Percentiles rank a stretch among this genome's conserved stretches.
Conservation (phyloP, 2,113 vertebrate genomes). For the Corythornis madagascariensis region DNA sequence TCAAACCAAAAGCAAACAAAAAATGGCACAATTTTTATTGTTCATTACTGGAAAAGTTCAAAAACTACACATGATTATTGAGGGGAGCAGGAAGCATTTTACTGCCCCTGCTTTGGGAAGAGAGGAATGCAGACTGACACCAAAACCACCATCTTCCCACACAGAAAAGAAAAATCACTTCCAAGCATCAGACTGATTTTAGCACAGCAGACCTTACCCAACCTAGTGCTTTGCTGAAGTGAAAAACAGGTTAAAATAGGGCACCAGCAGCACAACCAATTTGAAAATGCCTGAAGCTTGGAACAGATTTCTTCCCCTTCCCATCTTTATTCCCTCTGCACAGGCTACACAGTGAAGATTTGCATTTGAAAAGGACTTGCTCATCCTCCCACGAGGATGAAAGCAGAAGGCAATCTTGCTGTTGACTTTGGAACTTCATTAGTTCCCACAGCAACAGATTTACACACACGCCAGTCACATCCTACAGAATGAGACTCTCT, state of each 20-base stretch:
- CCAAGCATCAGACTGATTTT: not conserved
- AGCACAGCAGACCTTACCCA: not conserved
- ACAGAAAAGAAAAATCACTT: not conserved
- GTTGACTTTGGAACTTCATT: conserved; percentile 16
- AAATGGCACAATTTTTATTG: not conserved
- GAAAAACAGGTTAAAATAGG: not conserved
- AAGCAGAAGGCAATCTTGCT: conserved; percentile 26
- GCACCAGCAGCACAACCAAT: not conserved
- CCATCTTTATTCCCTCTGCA: not conserved
- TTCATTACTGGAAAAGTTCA: not conserved
- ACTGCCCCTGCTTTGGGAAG: not conserved
- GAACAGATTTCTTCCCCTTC: conserved; percentile 9
- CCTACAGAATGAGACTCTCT: not conserved
- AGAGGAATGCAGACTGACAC: not conserved
- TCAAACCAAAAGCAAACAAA: not conserved
- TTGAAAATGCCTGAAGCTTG: conserved; percentile 20
- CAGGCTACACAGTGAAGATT: not conserved
- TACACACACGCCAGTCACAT: fast-evolving
- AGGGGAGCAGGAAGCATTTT: not conserved
- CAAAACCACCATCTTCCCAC: not conserved
- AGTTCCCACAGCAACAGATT: conserved; percentile 34
- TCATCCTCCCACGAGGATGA: conserved; percentile 22
- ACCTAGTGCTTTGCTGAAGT: not conserved
- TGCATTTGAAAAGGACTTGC: conserved; percentile 36
- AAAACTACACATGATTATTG: not conserved